Evolutionary conservation across 2,888 invertebrate genomes (phyloP), one percentile per base, ranked within the genome.

Genomic region (Sinopyrophorus schimmeli): DNA sequence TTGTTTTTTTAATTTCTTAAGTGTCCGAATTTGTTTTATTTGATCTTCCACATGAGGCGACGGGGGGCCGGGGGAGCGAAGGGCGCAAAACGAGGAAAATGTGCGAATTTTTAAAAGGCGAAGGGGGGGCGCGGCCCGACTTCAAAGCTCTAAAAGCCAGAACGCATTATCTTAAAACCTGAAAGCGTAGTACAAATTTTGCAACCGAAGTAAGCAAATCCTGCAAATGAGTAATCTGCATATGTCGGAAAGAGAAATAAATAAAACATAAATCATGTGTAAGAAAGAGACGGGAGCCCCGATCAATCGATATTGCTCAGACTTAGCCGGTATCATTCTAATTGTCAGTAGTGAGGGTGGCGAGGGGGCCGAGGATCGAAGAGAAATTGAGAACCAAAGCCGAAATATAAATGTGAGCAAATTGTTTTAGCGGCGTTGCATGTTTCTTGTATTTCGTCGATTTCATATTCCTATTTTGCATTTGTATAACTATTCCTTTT

Each of bases 221-320:
- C 61, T 61, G 63, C 61, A 65, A 66, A 66, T 66, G 65, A 67
- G 64, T 66, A 65, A 66, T 64, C 62, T 58, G 60, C 60, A 56
- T 58, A 59, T 61, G 67, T 66, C 65, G 59, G 60, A 60, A 64
- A 64, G 62, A 64, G 65, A 63, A 63, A 65, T 54, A 53, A 53
- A 48, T 32, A 59, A 62, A 66, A 66, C 62, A 68, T 68, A 67
- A 67, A 68, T 66, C 65, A 64, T 55, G 52, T 51, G 55, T 47
- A 50, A 55, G 63, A 67, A 52, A 48, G 58, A 59, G 59, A 58
- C 35, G 55, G 53, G 41, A 37, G 46, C 52, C 54, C 57, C 58
- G 70, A 72, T 73, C 71, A 72, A 72, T 72, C 72, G 72, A 71
- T 72, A 68, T 66, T 65, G 66, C 69, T 69, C 69, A 70, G 70